Evolutionary conservation across 2,888 invertebrate genomes (phyloP).

Genomic region (Phengaris arion): DNA sequence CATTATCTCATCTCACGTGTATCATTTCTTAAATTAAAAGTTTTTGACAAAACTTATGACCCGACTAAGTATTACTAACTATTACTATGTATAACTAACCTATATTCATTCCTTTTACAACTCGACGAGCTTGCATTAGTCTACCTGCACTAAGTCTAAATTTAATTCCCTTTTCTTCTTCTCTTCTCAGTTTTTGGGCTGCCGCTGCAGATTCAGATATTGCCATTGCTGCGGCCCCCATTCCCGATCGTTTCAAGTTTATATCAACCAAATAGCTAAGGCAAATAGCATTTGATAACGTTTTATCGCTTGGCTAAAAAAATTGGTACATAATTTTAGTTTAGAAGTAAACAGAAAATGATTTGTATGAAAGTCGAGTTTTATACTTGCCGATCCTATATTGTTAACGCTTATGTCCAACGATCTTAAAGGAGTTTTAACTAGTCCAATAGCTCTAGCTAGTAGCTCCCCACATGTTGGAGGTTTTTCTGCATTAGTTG

Average conservation of each 20-base stretch:
- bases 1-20: no score
- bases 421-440: slow-evolving; percentile 69
- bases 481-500: slow-evolving; percentile 67
- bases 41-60: no score
- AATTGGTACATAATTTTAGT: background rate
- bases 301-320: slow-evolving; percentile 54
- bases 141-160: slow-evolving; percentile 70
- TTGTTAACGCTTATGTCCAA: slow-evolving; percentile 74
- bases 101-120: slow-evolving; percentile 73
- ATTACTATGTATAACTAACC: slow-evolving; percentile 47
- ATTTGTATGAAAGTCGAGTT: background rate
- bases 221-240: slow-evolving; percentile 65
- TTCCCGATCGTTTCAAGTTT: slow-evolving; percentile 72
- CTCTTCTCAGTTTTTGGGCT: slow-evolving; percentile 65
- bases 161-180: slow-evolving; percentile 69
- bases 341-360: background rate
- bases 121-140: slow-evolving; percentile 67
- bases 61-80: no score
- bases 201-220: slow-evolving; percentile 72
- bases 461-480: slow-evolving; percentile 73
- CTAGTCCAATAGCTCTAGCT: slow-evolving; percentile 72
- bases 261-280: slow-evolving; percentile 68
- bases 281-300: slow-evolving; percentile 69
- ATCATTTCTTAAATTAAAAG: no score
- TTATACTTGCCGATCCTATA: slow-evolving; percentile 65